Conservation (phyloP, 2,113 vertebrate genomes). For the Chloropsis cyanopogon region DNA sequence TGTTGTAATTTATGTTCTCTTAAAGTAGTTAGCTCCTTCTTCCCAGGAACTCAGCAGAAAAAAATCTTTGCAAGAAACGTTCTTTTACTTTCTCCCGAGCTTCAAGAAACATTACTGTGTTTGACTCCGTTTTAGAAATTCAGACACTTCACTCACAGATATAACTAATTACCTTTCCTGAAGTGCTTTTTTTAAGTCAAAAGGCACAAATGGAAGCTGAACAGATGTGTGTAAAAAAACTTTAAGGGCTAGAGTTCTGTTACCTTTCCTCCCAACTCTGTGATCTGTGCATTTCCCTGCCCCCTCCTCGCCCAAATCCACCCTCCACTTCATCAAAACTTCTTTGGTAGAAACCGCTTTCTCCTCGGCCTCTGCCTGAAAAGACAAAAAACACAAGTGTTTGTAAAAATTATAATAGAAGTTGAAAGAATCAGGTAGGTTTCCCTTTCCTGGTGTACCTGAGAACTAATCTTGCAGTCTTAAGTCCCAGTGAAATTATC, state of each 20-base stretch:
- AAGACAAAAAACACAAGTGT: constrained; percentile 62
- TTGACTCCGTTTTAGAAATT: background rate
- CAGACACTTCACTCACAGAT: background rate
- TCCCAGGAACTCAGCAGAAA: background rate
- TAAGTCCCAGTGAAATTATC: background rate
- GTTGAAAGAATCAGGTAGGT: background rate
- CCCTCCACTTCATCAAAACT: constrained; percentile 99
- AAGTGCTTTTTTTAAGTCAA: background rate
- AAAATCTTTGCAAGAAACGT: background rate
- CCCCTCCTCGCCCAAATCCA: constrained; percentile 90
- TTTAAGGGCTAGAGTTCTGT: constrained; percentile 18
- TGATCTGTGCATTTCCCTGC: constrained; percentile 95
- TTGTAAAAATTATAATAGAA: constrained; percentile 17
- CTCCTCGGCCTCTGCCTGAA: constrained; percentile 94
- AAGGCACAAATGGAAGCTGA: constrained; percentile 12
- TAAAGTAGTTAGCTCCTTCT: background rate
- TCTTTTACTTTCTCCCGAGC: background rate
- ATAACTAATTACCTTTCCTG: background rate
- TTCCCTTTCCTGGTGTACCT: background rate
- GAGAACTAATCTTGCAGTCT: background rate
- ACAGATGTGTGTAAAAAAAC: background rate
- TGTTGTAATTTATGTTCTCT: background rate
- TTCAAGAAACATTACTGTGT: background rate
- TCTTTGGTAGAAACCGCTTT: constrained; percentile 99
- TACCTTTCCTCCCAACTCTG: constrained; percentile 99